Conservation (phyloP, 2,888 invertebrate species). For the Poecilobothrus nobilitatus region DNA sequence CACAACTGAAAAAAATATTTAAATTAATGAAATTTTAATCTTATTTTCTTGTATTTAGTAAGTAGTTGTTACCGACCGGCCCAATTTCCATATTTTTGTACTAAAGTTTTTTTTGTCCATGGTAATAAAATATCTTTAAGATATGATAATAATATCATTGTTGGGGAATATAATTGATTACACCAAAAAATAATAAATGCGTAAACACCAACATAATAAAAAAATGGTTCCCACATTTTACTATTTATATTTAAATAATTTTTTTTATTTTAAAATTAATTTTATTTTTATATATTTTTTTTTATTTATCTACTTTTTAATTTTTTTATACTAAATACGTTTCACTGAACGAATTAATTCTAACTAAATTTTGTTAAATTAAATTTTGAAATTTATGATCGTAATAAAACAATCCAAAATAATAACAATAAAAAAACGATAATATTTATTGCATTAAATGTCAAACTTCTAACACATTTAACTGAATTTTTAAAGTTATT, state of each 20-base stretch:
- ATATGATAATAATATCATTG: conserved; percentile 49
- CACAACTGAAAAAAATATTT: conserved; percentile 61
- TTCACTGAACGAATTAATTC: neutral
- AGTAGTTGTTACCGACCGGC: conserved; percentile 64
- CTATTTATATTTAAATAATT: no score
- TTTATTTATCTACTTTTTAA: neutral
- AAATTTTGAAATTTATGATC: no score
- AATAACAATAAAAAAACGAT: no score
- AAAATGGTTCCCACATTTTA: neutral
- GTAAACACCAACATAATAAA: neutral
- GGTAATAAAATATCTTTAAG: conserved; percentile 52
- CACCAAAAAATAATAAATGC: conserved; percentile 38
- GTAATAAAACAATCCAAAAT: no score
- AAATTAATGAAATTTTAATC: no score
- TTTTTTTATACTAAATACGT: neutral
- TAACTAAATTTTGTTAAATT: neutral
- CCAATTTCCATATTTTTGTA: conserved; percentile 68
- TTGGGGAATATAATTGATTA: conserved; percentile 52
- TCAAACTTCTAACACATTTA: no score
- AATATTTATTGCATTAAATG: no score
- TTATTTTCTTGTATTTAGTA: no score
- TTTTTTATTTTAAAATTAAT: no score
- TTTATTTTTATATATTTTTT: no score
- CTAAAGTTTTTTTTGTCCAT: conserved; percentile 48
- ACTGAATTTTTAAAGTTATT: no score